Evolutionary conservation across 2,888 invertebrate species (phyloP).

Genomic region (Choreutis nemorana): DNA sequence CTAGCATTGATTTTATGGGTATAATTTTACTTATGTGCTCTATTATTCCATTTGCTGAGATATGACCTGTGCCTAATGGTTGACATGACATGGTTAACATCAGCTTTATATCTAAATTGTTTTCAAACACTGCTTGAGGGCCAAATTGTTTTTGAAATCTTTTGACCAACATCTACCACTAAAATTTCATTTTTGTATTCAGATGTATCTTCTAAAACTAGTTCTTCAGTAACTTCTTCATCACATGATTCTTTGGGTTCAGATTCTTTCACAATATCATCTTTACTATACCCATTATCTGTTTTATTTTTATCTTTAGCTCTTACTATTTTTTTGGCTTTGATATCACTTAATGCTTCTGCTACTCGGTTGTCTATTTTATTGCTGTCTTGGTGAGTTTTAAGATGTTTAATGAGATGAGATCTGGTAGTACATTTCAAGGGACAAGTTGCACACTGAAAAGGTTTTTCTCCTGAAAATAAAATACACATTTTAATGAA

Average conservation of each 20-base stretch:
- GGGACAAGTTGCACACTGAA: constrained; percentile 36
- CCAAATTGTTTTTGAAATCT: constrained; percentile 13
- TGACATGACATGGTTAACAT: constrained; percentile 33
- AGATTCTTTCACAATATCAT: no score
- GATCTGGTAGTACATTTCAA: constrained; percentile 36
- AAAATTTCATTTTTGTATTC: constrained; percentile 28
- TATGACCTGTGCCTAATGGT: constrained; percentile 29
- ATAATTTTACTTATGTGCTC: constrained; percentile 31
- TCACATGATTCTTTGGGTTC: no score
- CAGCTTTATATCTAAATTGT: constrained; percentile 17
- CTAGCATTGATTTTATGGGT: constrained; percentile 41
- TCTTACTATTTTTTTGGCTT: background rate
- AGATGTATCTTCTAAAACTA: constrained; percentile 30
- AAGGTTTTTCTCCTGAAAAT: constrained; percentile 46
- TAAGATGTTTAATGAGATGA: constrained; percentile 35
- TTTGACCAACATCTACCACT: constrained; percentile 24
- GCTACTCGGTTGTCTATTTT: constrained; percentile 10
- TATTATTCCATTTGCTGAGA: constrained; percentile 20
- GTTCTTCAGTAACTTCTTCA: constrained; percentile 27
- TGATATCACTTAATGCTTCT: background rate
- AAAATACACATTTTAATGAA: constrained; percentile 3
- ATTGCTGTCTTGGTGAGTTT: constrained; percentile 25
- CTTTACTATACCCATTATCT: constrained; percentile 1
- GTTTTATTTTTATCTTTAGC: background rate
- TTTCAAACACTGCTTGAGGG: constrained; percentile 18